Evolutionary conservation across 2,113 vertebrate genomes (phyloP).

Genomic region (Percopsis transmontana): DNA sequence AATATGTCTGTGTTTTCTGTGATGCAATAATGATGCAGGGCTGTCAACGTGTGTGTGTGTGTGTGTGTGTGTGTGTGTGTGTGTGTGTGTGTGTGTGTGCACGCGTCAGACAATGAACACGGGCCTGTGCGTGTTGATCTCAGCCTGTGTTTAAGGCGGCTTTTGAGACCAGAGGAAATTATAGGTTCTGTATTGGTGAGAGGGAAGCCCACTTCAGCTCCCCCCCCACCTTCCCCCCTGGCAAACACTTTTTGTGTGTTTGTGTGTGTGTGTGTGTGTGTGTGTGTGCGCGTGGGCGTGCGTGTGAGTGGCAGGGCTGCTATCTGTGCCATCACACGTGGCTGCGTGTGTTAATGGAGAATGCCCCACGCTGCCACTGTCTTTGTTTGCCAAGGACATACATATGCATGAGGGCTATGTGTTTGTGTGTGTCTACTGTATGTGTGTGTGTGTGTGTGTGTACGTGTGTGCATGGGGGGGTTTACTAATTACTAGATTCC

Average conservation of each 20-base stretch:
- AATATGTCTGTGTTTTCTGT: conserved; percentile 69
- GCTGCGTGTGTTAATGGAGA: conserved; percentile 81
- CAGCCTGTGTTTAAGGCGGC: conserved; percentile 58
- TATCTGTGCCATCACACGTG: conserved; percentile 80
- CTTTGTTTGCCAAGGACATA: conserved; percentile 83
- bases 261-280: conserved; percentile 20
- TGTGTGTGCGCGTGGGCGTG: conserved; percentile 35
- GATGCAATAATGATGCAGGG: conserved; percentile 73
- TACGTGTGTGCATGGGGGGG: conserved; percentile 48
- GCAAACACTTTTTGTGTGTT: conserved; percentile 5
- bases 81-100: conserved; percentile 13
- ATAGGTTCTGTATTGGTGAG: conserved; percentile 67
- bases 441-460: conserved; percentile 32
- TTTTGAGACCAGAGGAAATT: conserved; percentile 72
- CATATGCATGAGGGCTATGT: conserved; percentile 79
- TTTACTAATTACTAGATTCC: conserved; percentile 84
- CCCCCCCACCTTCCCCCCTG: no score
- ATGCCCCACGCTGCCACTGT: conserved; percentile 75
- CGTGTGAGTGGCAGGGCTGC: conserved; percentile 62
- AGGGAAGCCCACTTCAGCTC: conserved; percentile 53
- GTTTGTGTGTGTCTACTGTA: conserved; percentile 14
- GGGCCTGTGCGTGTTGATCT: conserved; percentile 48
- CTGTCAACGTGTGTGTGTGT: conserved; percentile 43
- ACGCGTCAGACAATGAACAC: conserved; percentile 38
- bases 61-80: conserved; percentile 25